Evolutionary conservation across 2,113 vertebrate species (phyloP).

Genomic region (Plotosus lineatus): DNA sequence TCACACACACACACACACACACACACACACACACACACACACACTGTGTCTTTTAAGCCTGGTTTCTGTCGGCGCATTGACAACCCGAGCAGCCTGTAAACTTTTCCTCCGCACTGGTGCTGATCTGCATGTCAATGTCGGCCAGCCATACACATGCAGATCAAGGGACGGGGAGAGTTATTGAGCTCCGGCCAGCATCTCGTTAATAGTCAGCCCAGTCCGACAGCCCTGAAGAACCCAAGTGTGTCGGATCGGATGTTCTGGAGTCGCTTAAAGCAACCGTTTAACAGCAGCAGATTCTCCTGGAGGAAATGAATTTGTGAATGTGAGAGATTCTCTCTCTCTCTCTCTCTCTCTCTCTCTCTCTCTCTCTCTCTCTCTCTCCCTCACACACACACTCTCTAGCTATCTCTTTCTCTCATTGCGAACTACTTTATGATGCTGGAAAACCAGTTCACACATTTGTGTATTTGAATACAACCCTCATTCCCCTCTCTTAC

Average conservation of each 20-base stretch:
- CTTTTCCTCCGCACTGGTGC: slow-evolving; percentile 51
- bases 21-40: no score
- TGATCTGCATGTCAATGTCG: slow-evolving; percentile 78
- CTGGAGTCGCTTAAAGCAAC: neutral
- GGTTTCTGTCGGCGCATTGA: slow-evolving; percentile 62
- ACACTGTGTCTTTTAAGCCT: neutral
- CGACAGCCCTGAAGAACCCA: neutral
- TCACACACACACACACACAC: no score
- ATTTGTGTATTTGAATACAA: slow-evolving; percentile 1
- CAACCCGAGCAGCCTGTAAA: slow-evolving; percentile 52
- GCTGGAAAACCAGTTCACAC: slow-evolving; percentile 21
- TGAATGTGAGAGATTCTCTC: neutral
- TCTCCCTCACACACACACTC: no score
- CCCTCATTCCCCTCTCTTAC: neutral
- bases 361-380: no score
- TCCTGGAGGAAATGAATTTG: neutral
- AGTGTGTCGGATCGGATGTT: slow-evolving; percentile 18
- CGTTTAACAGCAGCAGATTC: neutral
- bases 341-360: no score
- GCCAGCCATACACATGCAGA: slow-evolving; percentile 79
- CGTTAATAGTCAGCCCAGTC: slow-evolving; percentile 70
- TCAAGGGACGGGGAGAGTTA: slow-evolving; percentile 72
- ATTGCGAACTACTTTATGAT: slow-evolving; percentile 1
- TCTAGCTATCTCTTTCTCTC: neutral
- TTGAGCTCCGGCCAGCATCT: slow-evolving; percentile 72